Base-by-base conservation (phyloP, 2,113 vertebrate genomes). In the Mugil cephalus region DNA sequence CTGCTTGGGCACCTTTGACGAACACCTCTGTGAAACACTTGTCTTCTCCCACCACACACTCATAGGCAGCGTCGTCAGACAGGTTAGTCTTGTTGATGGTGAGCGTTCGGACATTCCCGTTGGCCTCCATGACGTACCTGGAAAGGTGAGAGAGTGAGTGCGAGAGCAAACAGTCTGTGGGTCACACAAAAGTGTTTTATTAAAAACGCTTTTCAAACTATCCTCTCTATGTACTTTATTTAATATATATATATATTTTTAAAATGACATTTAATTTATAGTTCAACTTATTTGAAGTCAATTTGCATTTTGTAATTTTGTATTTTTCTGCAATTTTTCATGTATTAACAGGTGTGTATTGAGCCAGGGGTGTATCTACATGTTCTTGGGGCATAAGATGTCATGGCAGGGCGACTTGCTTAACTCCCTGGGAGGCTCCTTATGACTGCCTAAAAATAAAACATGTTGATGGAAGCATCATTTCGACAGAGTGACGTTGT, bases 11-110 rank as follows among this genome's bases (percentile, higher is more conserved):
- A 96, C 96, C 96, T 94, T 92, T 97, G 68, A 98, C 96, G 4
- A 97, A 98, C 69, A 98, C 88, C 74, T 98, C 96, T 0, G 96
- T 97, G 89, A 93, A 94, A 53, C 91, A 92, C 77, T 95, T 97
- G 73, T 98, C 96, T 0, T 95, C 95, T 0, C 93, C 94, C 2
- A 95, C 82, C 0, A 94, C 90, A 4, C 94, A 96, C 80, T 98
- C 96, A 0, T 98, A 98, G 0, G 95, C 94, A 0, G 96, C 95
- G 1, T 97, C 96, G 0, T 98, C 96, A 0, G 95, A 90, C 92
- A 98, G 77, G 0, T 71, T 92, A 14, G 95, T 85, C 75, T 88
- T 96, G 77, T 96, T 96, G 84, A 98, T 96, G 77, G 94, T 96
- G 15, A 98, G 91, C 2, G 95, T 95, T 14, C 95, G 90, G 79